Base-by-base conservation (phyloP, 2,888 invertebrate species). In the Xanthia icteritia region DNA sequence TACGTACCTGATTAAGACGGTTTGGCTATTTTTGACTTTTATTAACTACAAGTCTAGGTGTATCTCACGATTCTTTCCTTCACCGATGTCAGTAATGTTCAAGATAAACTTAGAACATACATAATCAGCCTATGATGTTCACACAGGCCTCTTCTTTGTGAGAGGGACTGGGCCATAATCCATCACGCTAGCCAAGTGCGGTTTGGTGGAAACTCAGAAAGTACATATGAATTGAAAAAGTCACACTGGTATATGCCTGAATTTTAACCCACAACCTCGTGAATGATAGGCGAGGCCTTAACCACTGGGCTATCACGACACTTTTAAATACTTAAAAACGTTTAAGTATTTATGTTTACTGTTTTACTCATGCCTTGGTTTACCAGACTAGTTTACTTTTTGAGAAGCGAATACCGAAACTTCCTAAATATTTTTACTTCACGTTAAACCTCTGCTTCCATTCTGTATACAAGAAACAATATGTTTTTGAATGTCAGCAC, bases 401-500 rank as follows among this genome's bases (percentile, higher is more conserved):
- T 17, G 20, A 51, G 13, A 39, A 56, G n/a, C 6, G 9, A 23
- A 63, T 39, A 20, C 1, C 15, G 5, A 17, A 23, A 71, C n/a
- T 20, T 64, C 11, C 20, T 27, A 60, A 80, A 73, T 36, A 73
- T 51, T 42, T 8, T 31, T 45, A 36, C 11, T 15, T 45, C 17
- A 17, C 20, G 23, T 5, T 69, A 5, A 42, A 27, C 39, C 11
- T 80, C 36, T 15, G 58, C 76, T 58, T 66, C 27, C 45, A 31
- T 74, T 60, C 17, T 27, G 56, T 66, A 67, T n/a, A 77, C 67
- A 79, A 71, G 48, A 75, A 77, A 77, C 71, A 79, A 75, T 65
- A 76, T 79, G 66, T 77, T 86, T 79, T 76, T 76, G 77, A 86
- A 88, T 79, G 82, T 68, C 82, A 86, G 73, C 56, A 68, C 31